Evolutionary conservation across 2,888 invertebrate species (phyloP), one percentile per base, ranked within the genome.

Genomic region (Myopa testacea): DNA sequence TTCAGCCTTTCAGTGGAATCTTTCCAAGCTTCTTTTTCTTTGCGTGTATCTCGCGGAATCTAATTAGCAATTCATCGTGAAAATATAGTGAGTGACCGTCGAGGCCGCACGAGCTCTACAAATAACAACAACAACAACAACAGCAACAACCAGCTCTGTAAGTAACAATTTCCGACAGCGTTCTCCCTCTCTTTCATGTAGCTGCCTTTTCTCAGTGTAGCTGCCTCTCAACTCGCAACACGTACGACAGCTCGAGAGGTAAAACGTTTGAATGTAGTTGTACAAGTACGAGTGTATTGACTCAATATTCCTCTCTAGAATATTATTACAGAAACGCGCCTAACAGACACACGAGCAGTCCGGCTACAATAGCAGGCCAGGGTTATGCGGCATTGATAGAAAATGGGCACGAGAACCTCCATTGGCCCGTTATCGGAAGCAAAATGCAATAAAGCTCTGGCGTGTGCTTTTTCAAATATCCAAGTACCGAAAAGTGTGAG

Each of bases 351-450:
- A 45, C 7, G 60, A 68, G 81, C 83, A 81, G 78, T 58, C 73
- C 70, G 45, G 74, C 79, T 80, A 78, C 87, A 87, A 87, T 87
- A 87, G 87, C 87, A 87, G 87, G 87, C 87, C 87, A 87, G 87
- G 87, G 87, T 87, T 87, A 86, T 84, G 84, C 84, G 87, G 86
- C 85, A 86, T 84, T 84, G 86, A 84, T 83, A 85, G 83, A 84
- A 84, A 86, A 86, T 86, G 84, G 83, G 85, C 82, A 84, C 85
- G 84, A 85, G 83, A 84, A 86, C 82, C 84, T 83, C 81, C 78
- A 80, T 69, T 81, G 81, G 83, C 82, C 85, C 85, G 85, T 85
- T 85, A 85, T 85, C 85, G 85, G 85, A 85, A 85, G 85, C 37
- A 83, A 85, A 85, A 84, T 83, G 85, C 84, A 84, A 83, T 16